phyloP scores from a whole-genome alignment of 2,888 invertebrate genomes.

The Calliopum simillimum region DNA sequence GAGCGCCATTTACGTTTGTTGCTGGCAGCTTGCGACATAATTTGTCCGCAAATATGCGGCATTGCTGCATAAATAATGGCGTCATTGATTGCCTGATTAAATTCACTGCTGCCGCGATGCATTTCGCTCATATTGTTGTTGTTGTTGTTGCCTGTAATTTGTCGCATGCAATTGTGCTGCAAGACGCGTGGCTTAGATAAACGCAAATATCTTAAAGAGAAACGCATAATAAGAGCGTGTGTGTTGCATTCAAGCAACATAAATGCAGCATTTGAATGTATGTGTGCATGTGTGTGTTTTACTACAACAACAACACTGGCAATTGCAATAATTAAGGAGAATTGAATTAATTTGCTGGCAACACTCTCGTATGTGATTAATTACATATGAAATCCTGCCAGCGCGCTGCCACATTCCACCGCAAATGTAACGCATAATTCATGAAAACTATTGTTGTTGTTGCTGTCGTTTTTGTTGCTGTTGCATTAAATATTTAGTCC shows the following conservation, averaged over 20 bases:
- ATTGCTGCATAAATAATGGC: too few species aligned
- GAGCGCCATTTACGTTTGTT: too few species aligned
- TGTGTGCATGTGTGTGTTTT: background rate
- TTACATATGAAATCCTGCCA: too few species aligned
- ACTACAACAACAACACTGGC: background rate
- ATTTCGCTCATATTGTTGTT: background rate
- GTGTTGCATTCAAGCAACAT: background rate
- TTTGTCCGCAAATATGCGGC: too few species aligned
- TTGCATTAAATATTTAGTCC: background rate
- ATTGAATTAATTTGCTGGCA: slow-evolving; percentile 7
- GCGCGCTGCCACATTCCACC: too few species aligned
- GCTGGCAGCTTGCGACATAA: too few species aligned
- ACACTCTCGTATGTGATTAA: background rate
- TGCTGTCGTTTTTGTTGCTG: background rate
- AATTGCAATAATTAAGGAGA: slow-evolving; percentile 18
- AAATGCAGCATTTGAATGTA: background rate
- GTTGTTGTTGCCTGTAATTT: background rate
- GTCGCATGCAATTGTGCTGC: slow-evolving; percentile 4
- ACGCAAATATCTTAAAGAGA: background rate
- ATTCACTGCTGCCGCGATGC: background rate
- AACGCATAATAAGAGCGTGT: background rate
- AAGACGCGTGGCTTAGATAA: background rate
- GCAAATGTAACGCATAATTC: too few species aligned
- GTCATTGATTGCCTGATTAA: background rate
- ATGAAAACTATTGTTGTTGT: background rate